phyloP scores from a whole-genome alignment of 2,888 invertebrate genomes.

The Cephus runcator region DNA sequence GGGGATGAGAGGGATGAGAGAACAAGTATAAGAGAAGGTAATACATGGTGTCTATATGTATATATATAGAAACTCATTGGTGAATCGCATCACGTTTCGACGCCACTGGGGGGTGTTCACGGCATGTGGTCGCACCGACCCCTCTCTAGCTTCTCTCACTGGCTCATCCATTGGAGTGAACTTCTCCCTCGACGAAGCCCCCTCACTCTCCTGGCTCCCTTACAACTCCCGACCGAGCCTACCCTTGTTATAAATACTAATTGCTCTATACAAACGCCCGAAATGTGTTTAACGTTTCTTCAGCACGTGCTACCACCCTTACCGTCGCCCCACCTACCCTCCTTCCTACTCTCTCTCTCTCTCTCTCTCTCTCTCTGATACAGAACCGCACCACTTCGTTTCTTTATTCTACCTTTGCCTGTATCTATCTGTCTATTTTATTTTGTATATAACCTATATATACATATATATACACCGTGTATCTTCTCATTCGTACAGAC shows the following conservation, averaged over 20 bases:
- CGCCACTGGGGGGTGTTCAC: constrained; percentile 46
- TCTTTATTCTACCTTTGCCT: constrained; percentile 1
- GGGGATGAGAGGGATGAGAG: constrained; percentile 7
- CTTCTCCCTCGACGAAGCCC: constrained; percentile 22
- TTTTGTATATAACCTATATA: constrained; percentile 1
- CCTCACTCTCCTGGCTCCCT: not conserved
- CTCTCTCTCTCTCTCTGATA: not conserved
- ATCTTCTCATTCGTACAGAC: not conserved
- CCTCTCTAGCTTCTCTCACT: constrained; percentile 28
- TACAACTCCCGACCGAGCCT: constrained; percentile 35
- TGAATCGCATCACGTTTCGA: constrained; percentile 53
- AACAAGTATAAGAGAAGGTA: constrained; percentile 7
- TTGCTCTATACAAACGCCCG: constrained; percentile 56
- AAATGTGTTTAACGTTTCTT: constrained; percentile 55
- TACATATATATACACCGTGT: not conserved
- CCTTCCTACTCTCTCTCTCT: not conserved
- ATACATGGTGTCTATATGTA: not conserved
- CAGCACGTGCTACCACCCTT: constrained; percentile 35
- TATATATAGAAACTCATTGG: constrained; percentile 34
- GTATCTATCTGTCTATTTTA: constrained; percentile 6
- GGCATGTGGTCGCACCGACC: constrained; percentile 55
- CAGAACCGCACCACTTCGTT: not conserved
- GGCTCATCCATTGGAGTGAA: constrained; percentile 22
- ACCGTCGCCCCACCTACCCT: not conserved
- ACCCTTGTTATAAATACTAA: constrained; percentile 60